Percentiles rank a stretch among this genome's conserved stretches.
phyloP scores from a whole-genome alignment of 1,140 invertebrate species.

The Mamestra configurata region DNA sequence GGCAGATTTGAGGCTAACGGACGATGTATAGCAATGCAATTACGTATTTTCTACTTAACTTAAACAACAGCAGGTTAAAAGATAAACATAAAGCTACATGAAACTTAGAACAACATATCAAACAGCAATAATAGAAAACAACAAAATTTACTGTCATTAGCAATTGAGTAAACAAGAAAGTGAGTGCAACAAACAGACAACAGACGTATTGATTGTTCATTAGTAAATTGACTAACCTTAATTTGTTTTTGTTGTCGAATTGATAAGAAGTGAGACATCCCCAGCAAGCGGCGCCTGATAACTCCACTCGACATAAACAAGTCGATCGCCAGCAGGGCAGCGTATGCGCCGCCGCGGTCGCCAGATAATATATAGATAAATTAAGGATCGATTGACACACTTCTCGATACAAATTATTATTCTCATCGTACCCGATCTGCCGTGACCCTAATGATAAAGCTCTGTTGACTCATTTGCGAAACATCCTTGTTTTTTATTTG shows the following conservation, averaged over 20 bases:
- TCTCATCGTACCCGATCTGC: constrained; percentile 56
- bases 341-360: not conserved
- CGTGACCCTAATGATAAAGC: constrained; percentile 53
- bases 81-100: not conserved
- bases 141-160: constrained; percentile 8
- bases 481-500: constrained; percentile 47
- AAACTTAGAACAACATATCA: no score
- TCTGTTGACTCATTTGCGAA: constrained; percentile 60
- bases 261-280: constrained; percentile 65
- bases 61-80: not conserved
- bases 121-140: constrained; percentile 2
- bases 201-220: constrained; percentile 58
- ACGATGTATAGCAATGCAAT: no score
- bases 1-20: no score
- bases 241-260: constrained; percentile 72
- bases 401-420: constrained; percentile 56
- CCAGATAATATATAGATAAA: constrained; percentile 54
- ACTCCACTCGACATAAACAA: constrained; percentile 69
- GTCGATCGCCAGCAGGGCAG: constrained; percentile 13
- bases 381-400: constrained; percentile 55
- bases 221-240: constrained; percentile 72
- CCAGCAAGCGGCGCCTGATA: constrained; percentile 65
- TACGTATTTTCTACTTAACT: no score
- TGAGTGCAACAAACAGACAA: constrained; percentile 35
- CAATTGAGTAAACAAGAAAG: not conserved